Evolutionary conservation across 2,113 vertebrate species (phyloP).

Genomic region (Pampusana beccarii): DNA sequence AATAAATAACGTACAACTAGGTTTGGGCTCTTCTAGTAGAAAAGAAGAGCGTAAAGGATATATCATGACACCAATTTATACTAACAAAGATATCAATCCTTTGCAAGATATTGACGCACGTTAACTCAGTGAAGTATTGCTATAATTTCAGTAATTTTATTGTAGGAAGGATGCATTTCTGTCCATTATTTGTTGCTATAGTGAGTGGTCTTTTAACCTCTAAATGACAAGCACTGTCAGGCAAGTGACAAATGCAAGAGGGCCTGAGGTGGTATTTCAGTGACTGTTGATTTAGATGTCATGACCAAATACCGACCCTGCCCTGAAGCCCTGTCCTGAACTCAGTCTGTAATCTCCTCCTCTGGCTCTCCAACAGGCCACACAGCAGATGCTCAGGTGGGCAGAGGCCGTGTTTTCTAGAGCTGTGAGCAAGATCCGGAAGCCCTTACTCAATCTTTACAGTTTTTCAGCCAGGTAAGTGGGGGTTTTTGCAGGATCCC

Average conservation of each 20-base stretch:
- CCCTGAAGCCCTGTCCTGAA: background rate
- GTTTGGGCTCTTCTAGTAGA: background rate
- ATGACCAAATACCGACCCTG: background rate
- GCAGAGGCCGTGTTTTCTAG: conserved; percentile 22
- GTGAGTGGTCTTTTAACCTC: background rate
- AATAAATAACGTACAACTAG: background rate
- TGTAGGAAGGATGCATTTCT: background rate
- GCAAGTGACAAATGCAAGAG: background rate
- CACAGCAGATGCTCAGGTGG: conserved; percentile 70
- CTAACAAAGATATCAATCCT: background rate
- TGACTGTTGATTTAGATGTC: background rate
- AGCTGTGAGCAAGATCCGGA: conserved; percentile 57
- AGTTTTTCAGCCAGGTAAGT: conserved; percentile 60
- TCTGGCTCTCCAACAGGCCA: conserved; percentile 57
- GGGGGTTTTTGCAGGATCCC: background rate
- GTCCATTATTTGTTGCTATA: background rate
- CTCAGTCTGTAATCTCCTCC: background rate
- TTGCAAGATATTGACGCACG: background rate
- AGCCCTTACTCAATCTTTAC: conserved; percentile 49
- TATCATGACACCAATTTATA: background rate
- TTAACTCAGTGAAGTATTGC: background rate
- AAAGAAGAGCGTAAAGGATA: background rate
- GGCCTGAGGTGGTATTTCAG: background rate
- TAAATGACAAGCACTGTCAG: background rate
- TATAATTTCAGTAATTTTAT: background rate